Evolutionary conservation across 2,888 invertebrate genomes (phyloP).

Genomic region (Cacoxenus indagator): DNA sequence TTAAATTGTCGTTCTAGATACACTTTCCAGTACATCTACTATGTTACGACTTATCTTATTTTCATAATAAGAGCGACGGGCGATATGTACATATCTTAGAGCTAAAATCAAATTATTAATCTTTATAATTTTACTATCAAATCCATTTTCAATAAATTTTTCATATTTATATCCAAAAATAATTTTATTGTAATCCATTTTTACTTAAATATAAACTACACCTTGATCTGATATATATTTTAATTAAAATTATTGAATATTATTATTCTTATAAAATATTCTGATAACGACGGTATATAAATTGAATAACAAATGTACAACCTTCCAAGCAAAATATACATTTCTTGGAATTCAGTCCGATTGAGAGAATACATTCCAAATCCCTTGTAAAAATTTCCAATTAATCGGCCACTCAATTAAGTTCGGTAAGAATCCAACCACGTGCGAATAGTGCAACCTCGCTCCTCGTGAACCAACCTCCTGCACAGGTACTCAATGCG

Average conservation of each 20-base stretch:
- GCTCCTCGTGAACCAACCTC: too few relatives aligned
- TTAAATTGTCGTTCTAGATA: conserved; percentile 77
- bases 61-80: conserved; percentile 81
- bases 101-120: too few relatives aligned
- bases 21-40: conserved; percentile 84
- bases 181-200: conserved; percentile 78
- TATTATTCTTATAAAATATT: conserved; percentile 72
- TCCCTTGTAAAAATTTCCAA: too few relatives aligned
- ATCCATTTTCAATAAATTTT: conserved; percentile 75
- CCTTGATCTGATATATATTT: conserved; percentile 80
- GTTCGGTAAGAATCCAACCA: too few relatives aligned
- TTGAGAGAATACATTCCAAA: too few relatives aligned
- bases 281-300: conserved; percentile 80
- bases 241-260: too few relatives aligned
- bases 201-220: conserved; percentile 77
- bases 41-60: conserved; percentile 85
- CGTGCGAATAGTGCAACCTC: too few relatives aligned
- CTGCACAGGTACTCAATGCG: too few relatives aligned
- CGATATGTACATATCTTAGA: conserved; percentile 84
- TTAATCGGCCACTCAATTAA: too few relatives aligned
- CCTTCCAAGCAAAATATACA: too few relatives aligned
- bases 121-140: conserved; percentile 76
- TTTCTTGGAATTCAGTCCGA: too few relatives aligned
- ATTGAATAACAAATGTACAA: conserved; percentile 74
- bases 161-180: conserved; percentile 72